Evolutionary conservation across 2,888 invertebrate species (phyloP).

Genomic region (Cylindroiulus punctatus): DNA sequence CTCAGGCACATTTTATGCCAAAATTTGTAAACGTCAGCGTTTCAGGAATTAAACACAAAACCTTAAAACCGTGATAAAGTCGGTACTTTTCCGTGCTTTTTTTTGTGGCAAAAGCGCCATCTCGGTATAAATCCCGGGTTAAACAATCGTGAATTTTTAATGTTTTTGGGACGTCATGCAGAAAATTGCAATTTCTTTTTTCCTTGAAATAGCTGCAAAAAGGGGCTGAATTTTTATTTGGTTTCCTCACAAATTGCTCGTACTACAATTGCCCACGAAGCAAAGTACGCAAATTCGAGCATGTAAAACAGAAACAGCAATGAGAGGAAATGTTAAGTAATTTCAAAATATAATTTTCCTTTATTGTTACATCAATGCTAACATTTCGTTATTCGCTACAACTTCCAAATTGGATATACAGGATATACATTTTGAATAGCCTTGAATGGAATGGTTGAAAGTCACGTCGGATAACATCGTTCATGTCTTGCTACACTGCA

Average conservation of each 20-base stretch:
- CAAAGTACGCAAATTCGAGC: background rate
- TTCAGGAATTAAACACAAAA: slow-evolving; percentile 3
- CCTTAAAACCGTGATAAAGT: slow-evolving; percentile 9
- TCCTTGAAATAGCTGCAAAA: slow-evolving; percentile 18
- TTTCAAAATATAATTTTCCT: background rate
- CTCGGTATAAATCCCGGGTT: slow-evolving; percentile 5
- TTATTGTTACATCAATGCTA: no score
- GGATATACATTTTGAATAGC: no score
- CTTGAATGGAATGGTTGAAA: no score
- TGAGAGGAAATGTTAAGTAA: background rate
- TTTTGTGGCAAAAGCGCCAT: background rate
- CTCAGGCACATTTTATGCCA: background rate
- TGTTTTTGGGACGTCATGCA: slow-evolving; percentile 21
- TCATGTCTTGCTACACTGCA: no score
- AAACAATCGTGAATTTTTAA: slow-evolving; percentile 21
- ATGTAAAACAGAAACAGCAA: background rate
- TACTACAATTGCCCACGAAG: background rate
- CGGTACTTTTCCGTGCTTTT: background rate
- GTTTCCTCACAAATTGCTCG: background rate
- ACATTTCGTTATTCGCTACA: no score
- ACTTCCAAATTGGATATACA: no score
- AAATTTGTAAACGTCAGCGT: background rate
- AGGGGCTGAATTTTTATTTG: background rate
- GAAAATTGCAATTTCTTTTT: slow-evolving; percentile 30
- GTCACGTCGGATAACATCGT: no score